Base-by-base conservation (phyloP, 2,888 invertebrate species). In the Spodoptera picta region DNA sequence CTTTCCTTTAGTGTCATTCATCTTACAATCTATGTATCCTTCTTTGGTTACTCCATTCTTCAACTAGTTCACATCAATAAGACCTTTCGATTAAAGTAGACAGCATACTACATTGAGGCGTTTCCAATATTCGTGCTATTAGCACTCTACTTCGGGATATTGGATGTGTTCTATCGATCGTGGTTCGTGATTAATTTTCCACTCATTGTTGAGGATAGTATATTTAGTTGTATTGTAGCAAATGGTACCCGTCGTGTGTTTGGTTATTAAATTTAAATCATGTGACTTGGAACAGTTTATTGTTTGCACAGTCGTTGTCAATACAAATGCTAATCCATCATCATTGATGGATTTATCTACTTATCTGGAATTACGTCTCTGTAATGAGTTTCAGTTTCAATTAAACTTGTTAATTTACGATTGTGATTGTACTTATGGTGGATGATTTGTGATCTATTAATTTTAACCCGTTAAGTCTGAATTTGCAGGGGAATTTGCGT, bases 211-310 rank as follows among this genome's bases (percentile, higher is more conserved):
- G 9, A 31, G 31, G 2, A 31, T 31, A 31, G 1, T 19, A 19
- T 19, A 1, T 19, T 31, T 31, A 31, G 31, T 31, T 31, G 6
- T 36, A 36, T 36, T 36, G 36, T 9, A 36, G 36, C 31, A 31
- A 31, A 31, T 31, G 23, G 23, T 70, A 23, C 31, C 19, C 19
- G 19, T 19, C 1, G 19, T 56, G 41, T 51, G 27, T 56, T 47
- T 27, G 44, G 42, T 59, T 24, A 59, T 74, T 56, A 52, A 69
- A 53, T 27, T 54, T 69, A 42, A 63, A 63, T 56, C 48, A 64
- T 64, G 31, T 63, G 58, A 64, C 70, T 60, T 47, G 12, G 24
- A 43, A 55, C 53, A 43, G 51, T 64, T 59, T 47, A 64, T 64
- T 59, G 59, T 70, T 64, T 50, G 50, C 19, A 48, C 12, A 48